These are phyloP conservation scores for Acronicta alni DNA, from an alignment of 2,888 invertebrate species.

Conservation along the genomic window DNA sequence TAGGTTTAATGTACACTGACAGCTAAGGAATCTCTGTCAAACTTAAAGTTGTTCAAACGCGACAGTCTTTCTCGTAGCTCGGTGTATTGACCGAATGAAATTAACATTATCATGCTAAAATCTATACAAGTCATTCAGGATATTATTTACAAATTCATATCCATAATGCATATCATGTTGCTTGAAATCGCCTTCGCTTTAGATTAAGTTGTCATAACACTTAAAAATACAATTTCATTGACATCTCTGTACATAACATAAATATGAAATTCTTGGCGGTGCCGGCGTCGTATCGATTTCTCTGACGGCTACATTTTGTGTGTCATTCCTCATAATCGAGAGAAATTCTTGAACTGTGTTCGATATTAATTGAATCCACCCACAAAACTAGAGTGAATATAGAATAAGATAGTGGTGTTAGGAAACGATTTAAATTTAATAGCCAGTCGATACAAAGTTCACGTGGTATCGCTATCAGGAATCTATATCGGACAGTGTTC, in stretches of 20 bases:
- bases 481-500: conserved; percentile 53
- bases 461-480: conserved; percentile 52
- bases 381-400: conserved; percentile 34
- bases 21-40: too few relatives aligned
- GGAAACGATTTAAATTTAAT: conserved; percentile 39
- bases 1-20: too few relatives aligned
- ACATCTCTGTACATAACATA: conserved; percentile 10
- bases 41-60: too few relatives aligned
- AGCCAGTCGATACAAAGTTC: conserved; percentile 57
- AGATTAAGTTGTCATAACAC: conserved; percentile 21
- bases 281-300: conserved; percentile 42
- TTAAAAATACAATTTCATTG: conserved; percentile 28
- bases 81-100: conserved; percentile 4
- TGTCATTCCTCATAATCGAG: conserved; percentile 26
- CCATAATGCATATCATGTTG: conserved; percentile 27
- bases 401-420: conserved; percentile 41
- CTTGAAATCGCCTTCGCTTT: conserved; percentile 7
- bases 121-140: conserved; percentile 26
- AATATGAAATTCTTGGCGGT: conserved; percentile 25
- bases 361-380: conserved; percentile 31
- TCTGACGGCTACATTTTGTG: conserved; percentile 15
- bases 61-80: too few relatives aligned
- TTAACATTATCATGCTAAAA: conserved; percentile 7
- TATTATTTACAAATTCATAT: conserved; percentile 10
- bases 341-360: conserved; percentile 28